These are phyloP conservation scores for Clupea harengus DNA, from an alignment of 2,113 vertebrate species.

Conservation along the genomic window DNA sequence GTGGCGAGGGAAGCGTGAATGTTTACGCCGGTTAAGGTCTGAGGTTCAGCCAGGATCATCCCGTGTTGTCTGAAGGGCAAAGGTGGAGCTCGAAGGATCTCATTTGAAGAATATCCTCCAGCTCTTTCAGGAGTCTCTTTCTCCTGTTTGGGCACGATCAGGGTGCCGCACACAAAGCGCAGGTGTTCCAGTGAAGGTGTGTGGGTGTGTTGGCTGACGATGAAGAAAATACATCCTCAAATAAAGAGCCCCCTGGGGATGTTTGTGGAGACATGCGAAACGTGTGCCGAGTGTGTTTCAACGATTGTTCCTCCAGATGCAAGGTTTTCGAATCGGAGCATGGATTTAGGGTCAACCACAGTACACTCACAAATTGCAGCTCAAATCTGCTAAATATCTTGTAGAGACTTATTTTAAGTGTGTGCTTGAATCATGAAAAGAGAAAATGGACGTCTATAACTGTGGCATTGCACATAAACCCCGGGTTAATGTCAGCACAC, in stretches of 20 bases:
- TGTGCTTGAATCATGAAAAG: not conserved
- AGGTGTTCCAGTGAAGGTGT: not conserved
- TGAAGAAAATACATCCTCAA: not conserved
- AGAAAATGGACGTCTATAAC: not conserved
- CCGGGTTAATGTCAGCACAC: not conserved
- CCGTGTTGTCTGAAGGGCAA: not conserved
- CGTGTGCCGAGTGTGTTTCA: not conserved
- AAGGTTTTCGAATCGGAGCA: not conserved
- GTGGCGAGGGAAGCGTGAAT: not conserved
- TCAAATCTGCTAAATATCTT: not conserved
- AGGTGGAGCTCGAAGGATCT: not conserved
- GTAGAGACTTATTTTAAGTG: not conserved
- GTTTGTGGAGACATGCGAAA: not conserved
- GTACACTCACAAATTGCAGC: not conserved
- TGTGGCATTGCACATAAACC: not conserved
- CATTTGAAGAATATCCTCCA: not conserved
- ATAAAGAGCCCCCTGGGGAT: not conserved
- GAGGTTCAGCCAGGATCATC: not conserved
- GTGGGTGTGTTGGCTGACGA: not conserved
- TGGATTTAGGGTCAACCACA: not conserved
- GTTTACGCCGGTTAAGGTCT: not conserved
- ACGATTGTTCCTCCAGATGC: not conserved
- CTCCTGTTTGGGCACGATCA: not conserved
- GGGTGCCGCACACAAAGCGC: not conserved
- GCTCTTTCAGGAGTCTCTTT: not conserved